Base-by-base conservation (phyloP, 2,113 vertebrate species). In the Cynocephalus volans region DNA sequence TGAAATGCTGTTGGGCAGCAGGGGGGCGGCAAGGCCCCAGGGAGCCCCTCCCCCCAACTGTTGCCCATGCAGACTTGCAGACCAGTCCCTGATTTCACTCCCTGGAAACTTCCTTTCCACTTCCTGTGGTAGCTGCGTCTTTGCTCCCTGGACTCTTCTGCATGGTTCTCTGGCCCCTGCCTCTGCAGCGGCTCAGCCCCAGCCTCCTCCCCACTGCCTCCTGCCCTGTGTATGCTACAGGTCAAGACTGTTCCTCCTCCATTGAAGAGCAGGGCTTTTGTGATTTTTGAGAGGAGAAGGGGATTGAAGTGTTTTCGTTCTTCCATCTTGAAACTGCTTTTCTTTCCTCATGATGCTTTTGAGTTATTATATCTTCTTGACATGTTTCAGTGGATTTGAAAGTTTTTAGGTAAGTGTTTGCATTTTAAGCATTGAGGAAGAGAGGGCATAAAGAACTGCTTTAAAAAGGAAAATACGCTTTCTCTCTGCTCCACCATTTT, bases 111-210 rank as follows among this genome's bases (percentile, higher is more conserved):
- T 50, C 62, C 13, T 41, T 41, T 41, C 41, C 41, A 41, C 8
- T 41, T 4, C 23, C 52, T 0, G 10, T 5, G 73, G 60, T 0
- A 0, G 6, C 79, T 12, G 28, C 0, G 0, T 4, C 45, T 52
- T 17, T 0, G 1, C 19, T 8, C 13, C 56, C 54, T 1, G 50
- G 13, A 64, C 33, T 8, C 13, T 26, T 15, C 18, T 10, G 1
- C 1, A 3, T 26, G 26, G 45, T 5, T 7, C 70, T 70, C 12
- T 8, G 45, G 36, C 14, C 6, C 28, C 89, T 52, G 45, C 19
- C 41, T 12, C 56, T 8, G 36, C 45, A 2, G 67, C 36, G n/a
- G 64, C 58, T 18, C 0, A 0, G 11, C 33, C 17, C 31, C 64
- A 31, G 52, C 65, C 36, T 0, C 73, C n/a, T 50, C 70, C n/a